phyloP scores from a whole-genome alignment of 1,140 invertebrate species.

The Brachionus rubens region DNA sequence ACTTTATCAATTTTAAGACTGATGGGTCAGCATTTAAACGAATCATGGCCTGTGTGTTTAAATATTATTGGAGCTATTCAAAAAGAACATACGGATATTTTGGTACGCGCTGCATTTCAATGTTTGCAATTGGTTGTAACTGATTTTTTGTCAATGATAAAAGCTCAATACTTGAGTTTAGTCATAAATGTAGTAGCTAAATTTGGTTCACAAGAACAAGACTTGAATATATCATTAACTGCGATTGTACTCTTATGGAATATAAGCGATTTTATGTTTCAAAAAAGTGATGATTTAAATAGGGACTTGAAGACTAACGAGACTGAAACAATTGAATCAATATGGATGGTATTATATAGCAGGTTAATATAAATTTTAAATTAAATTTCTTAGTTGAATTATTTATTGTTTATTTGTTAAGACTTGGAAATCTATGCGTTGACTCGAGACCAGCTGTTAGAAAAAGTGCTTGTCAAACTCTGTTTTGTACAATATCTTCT shows the following conservation, averaged over 20 bases:
- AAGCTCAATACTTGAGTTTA: constrained; percentile 78
- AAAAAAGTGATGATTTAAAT: constrained; percentile 16
- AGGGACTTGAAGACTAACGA: neutral
- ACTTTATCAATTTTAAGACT: constrained; percentile 85
- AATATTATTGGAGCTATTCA: constrained; percentile 36
- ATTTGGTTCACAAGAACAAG: constrained; percentile 91
- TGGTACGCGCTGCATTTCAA: constrained; percentile 89
- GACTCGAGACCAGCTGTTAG: constrained; percentile 89
- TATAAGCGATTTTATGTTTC: constrained; percentile 48
- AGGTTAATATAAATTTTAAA: neutral
- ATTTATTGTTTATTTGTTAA: constrained; percentile 48
- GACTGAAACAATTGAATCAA: constrained; percentile 1
- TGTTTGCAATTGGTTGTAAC: constrained; percentile 93
- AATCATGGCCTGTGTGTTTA: constrained; percentile 79
- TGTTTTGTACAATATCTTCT: constrained; percentile 93
- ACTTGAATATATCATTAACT: constrained; percentile 95
- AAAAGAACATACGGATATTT: constrained; percentile 68
- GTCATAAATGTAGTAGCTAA: constrained; percentile 90
- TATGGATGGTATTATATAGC: constrained; percentile 45
- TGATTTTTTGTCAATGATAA: constrained; percentile 83
- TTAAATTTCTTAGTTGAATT: neutral
- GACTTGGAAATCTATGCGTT: constrained; percentile 85
- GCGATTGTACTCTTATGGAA: constrained; percentile 89
- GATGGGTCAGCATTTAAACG: constrained; percentile 80
- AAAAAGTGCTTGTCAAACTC: constrained; percentile 94